Percentiles rank a stretch among this genome's conserved stretches.
Conservation (phyloP, 1,140 invertebrate genomes). For the Pachypeltis micranthus region DNA sequence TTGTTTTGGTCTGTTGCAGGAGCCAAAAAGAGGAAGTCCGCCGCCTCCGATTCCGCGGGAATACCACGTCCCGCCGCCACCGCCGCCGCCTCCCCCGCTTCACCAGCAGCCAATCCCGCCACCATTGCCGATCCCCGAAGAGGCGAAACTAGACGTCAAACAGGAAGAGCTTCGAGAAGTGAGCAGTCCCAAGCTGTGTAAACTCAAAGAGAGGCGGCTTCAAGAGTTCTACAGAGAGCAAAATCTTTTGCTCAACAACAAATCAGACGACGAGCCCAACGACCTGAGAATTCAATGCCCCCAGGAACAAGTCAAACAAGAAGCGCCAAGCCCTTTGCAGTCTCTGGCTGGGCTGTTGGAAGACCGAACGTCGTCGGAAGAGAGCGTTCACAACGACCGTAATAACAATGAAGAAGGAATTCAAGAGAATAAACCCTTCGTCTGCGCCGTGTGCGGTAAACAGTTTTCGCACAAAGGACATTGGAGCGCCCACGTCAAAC, state of each 20-base stretch:
- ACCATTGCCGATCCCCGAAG: not conserved
- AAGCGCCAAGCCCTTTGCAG: conserved; percentile 14
- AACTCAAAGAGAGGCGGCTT: conserved; percentile 25
- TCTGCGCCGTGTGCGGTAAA: conserved; percentile 40
- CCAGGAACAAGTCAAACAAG: not conserved
- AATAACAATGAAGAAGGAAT: conserved; percentile 25
- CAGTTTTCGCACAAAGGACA: conserved; percentile 34
- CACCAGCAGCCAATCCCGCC: not conserved
- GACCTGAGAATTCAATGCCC: conserved; percentile 7
- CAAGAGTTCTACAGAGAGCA: conserved; percentile 27
- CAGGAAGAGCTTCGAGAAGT: not conserved
- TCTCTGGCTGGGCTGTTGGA: conserved; percentile 18
- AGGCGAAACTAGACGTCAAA: conserved; percentile 6
- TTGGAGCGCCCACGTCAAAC: conserved; percentile 25
- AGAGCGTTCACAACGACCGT: conserved; percentile 14
- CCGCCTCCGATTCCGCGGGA: not conserved
- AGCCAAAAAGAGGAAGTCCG: conserved; percentile 6
- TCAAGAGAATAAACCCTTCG: conserved; percentile 51
- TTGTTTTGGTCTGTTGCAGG: conserved; percentile 10
- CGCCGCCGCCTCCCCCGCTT: not conserved
- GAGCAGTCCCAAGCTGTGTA: conserved; percentile 13
- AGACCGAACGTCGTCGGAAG: not conserved
- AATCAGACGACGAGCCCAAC: not conserved
- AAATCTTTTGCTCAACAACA: not conserved
- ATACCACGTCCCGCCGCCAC: not conserved